Evolutionary conservation across 2,797 vertebrate species (phyloP).

Genomic region (Phataginus tetradactyla): DNA sequence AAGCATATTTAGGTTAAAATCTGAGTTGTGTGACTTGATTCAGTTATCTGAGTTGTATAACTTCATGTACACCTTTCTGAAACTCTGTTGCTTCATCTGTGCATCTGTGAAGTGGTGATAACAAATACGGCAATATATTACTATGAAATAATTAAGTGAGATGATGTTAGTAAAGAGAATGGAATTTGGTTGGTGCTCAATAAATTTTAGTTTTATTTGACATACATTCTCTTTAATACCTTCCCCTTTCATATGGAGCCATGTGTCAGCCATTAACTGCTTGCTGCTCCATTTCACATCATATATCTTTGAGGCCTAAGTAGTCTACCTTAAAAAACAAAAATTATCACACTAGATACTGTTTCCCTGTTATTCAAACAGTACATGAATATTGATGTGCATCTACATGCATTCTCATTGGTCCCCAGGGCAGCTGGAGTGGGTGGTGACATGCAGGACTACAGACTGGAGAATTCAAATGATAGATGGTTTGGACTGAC

Average conservation of each 20-base stretch:
- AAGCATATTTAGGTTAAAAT: neutral
- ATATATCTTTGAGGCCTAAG: neutral
- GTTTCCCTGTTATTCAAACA: neutral
- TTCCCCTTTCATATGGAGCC: neutral
- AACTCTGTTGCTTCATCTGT: neutral
- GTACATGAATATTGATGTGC: neutral
- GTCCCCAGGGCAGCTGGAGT: neutral
- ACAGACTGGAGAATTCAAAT: neutral
- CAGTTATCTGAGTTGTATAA: neutral
- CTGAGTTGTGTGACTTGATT: neutral
- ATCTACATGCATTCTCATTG: neutral
- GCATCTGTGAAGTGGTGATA: neutral
- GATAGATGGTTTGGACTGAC: neutral
- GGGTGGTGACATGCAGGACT: neutral
- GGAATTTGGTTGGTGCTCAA: constrained; percentile 24
- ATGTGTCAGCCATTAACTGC: neutral
- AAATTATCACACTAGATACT: neutral
- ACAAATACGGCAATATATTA: neutral
- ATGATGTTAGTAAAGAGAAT: neutral
- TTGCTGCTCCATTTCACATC: neutral
- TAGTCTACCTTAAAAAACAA: neutral
- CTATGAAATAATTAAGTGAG: neutral
- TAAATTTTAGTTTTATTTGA: constrained; percentile 42
- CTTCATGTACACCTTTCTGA: neutral
- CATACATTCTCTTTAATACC: neutral